phyloP scores from a whole-genome alignment of 2,797 vertebrate species.

The Poecile montanus region DNA sequence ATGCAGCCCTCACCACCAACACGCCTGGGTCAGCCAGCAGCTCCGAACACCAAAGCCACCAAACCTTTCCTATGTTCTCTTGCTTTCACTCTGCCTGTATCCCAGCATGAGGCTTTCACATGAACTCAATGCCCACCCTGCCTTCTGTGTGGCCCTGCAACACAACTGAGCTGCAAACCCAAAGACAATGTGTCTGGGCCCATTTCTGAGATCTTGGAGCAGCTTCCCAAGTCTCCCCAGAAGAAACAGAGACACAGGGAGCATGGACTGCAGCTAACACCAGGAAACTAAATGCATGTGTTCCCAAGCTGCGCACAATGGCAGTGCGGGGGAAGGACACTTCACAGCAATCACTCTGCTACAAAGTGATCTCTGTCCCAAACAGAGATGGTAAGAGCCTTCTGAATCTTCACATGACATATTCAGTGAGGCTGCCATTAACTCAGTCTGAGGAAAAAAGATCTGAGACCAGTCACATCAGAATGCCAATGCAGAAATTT shows the following conservation, averaged over 20 bases:
- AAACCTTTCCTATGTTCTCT: rapidly evolving
- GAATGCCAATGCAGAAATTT: not conserved
- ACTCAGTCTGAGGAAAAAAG: not conserved
- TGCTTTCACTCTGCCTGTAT: not conserved
- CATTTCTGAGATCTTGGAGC: not conserved
- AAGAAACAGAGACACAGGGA: not conserved
- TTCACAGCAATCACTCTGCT: not conserved
- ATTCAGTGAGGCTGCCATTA: not conserved
- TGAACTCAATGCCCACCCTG: not conserved
- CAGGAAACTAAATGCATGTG: not conserved
- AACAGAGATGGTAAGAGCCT: not conserved
- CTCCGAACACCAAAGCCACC: not conserved
- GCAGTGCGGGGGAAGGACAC: not conserved
- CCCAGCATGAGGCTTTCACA: not conserved
- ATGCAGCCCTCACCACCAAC: not conserved
- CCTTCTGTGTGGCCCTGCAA: rapidly evolving
- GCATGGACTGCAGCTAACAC: not conserved
- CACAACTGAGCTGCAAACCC: rapidly evolving
- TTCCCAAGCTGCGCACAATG: rapidly evolving
- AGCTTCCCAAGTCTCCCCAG: not conserved
- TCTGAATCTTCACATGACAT: not conserved
- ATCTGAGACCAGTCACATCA: not conserved
- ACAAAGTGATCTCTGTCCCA: not conserved
- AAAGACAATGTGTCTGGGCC: not conserved
- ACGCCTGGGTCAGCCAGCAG: not conserved